Base-by-base conservation (phyloP, 2,888 invertebrate species). In the Eurytoma adleriae region DNA sequence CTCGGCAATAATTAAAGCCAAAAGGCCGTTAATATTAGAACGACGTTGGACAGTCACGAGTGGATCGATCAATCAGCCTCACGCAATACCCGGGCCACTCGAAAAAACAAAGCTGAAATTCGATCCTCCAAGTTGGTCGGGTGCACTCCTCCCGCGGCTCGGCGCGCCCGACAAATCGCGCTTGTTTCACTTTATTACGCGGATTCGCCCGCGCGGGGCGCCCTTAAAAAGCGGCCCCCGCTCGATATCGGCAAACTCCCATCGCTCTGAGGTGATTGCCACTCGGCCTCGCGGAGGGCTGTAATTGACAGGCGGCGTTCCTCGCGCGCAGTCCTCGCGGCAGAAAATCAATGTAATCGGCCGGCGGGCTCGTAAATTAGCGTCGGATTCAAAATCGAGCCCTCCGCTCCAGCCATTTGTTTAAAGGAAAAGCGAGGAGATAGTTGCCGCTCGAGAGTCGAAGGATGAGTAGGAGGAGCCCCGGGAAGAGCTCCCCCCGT, bases 291-390 rank as follows among this genome's bases (percentile, higher is more conserved):
- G 24, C 24, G 40, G 40, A 40, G 66, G 66, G 70, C 64, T 66
- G 70, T 71, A 77, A 77, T 77, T 13, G 70, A 64, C 48, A 64
- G 54, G 54, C 61, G 57, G 27, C 20, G 50, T 30, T 52, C 48
- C 40, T 75, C 40, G 54, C 62, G 27, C 27, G 61, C 40, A 69
- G 69, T 76, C 69, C 69, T 24, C 24, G 40, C 40, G 70, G 61
- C 62, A 3, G 57, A 76, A 69, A 78, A 76, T 76, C 76, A 76
- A 76, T 69, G 40, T 68, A 67, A 57, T 75, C 67, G 18, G 20
- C 66, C 13, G 20, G 1, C 20, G n/a, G n/a, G 30, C 66, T 57
- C 68, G 61, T 75, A 61, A 75, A 75, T 75, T 75, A 75, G 61
- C 52, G 59, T 4, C 52, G 20, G 61, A 69, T 76, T 69, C 69